A percentile compares a stretch with the other conserved stretches of the same genome.
These are phyloP conservation scores for Furnarius figulus DNA, from an alignment of 2,113 vertebrate species.

Conservation along the genomic window DNA sequence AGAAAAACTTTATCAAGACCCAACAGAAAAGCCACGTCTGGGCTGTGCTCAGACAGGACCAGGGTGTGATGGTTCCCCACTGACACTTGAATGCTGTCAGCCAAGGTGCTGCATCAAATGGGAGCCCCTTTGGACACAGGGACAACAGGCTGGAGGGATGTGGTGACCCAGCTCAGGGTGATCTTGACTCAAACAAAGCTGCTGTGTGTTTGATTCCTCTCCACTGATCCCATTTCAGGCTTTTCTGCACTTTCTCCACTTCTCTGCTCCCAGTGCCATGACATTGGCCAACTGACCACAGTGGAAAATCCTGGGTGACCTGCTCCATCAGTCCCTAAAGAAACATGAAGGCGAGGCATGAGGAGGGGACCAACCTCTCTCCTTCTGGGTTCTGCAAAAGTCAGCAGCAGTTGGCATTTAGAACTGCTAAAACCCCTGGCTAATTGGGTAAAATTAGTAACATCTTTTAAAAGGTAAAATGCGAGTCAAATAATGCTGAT, in stretches of 20 bases:
- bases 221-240: not conserved
- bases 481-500: not conserved
- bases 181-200: not conserved
- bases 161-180: not conserved
- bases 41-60: not conserved
- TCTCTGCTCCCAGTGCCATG: not conserved
- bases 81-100: accelerated
- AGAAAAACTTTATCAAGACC: not conserved
- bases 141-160: accelerated
- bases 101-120: accelerated
- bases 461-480: not conserved
- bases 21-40: not conserved
- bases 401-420: not conserved
- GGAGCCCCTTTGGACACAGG: accelerated
- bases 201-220: not conserved
- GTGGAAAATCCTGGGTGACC: not conserved
- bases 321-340: not conserved
- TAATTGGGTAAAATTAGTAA: not conserved
- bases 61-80: not conserved
- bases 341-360: accelerated
- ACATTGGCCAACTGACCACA: not conserved
- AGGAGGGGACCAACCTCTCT: accelerated
- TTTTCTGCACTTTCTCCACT: not conserved
- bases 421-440: not conserved
- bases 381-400: not conserved